Base-by-base conservation (phyloP, 2,113 vertebrate genomes). In the Trogon melanurus region DNA sequence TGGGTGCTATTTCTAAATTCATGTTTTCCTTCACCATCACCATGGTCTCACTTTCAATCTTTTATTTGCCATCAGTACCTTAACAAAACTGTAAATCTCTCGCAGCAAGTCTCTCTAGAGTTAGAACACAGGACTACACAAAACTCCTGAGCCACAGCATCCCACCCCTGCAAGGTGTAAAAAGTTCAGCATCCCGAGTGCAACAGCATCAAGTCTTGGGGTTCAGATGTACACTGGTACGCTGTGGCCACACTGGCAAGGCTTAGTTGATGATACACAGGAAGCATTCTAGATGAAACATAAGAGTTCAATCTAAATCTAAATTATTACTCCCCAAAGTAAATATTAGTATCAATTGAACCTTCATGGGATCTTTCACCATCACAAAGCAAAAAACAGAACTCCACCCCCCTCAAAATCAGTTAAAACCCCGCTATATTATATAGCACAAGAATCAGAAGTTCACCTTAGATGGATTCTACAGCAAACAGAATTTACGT, bases 401-500 rank as follows among this genome's bases (percentile, higher is more conserved):
- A 82, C 25, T 38, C 20, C 30, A 25, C 26, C 13, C 2, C 8
- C 5, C 6, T 41, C 19, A 8, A 58, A 79, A 94, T 79, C 79
- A 94, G 80, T 88, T 93, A 93, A 74, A 65, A 22, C 7, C 53
- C 25, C 0, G 0, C 54, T 91, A 48, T 29, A 34, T 82, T 85
- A 56, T 44, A 82, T 45, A 78, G 79, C 3, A 0, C 45, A 85
- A 91, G 29, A 92, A 87, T 61, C 88, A 69, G 93, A 96, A 91
- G 86, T 95, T 91, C 71, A 94, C 87, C 89, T 93, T 83, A 67
- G 25, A 94, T 57, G 54, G 50, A 96, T 93, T 76, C 58, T 61
- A 91, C 38, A 64, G 67, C 53, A 89, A 88, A 73, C 38, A 93
- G 88, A 93, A 97, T 57, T 74, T 91, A n/a, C 86, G 93, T 96